Conservation (phyloP, 2,797 vertebrate genomes). For the Myiotriccus ornatus region DNA sequence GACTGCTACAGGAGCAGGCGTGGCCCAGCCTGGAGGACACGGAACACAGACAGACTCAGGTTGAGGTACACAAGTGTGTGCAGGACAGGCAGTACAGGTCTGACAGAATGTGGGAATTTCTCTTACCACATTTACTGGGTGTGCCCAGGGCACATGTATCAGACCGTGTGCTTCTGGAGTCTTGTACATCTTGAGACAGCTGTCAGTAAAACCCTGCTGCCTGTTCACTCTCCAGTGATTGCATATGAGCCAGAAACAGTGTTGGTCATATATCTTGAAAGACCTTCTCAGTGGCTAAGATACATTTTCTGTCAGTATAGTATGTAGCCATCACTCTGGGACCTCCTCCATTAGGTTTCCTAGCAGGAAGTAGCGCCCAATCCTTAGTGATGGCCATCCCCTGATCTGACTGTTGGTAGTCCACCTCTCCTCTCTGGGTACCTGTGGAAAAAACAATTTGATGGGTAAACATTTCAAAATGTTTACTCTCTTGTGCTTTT, state of each 20-base stretch:
- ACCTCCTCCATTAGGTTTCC: not conserved
- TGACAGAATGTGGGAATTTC: not conserved
- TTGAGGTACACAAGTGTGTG: fast-evolving
- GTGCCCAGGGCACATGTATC: not conserved
- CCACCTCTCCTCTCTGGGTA: not conserved
- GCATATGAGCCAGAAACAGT: fast-evolving
- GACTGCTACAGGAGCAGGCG: not conserved
- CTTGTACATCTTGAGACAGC: not conserved
- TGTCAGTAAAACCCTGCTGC: not conserved
- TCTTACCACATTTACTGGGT: not conserved
- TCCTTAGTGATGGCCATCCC: not conserved
- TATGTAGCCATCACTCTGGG: not conserved
- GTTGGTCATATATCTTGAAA: not conserved
- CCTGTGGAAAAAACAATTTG: not conserved
- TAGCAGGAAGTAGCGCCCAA: not conserved
- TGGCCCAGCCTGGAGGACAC: not conserved
- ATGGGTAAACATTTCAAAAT: not conserved
- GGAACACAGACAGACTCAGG: fast-evolving
- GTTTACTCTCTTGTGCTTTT: not conserved
- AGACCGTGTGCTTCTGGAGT: fast-evolving
- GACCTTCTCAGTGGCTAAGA: not conserved
- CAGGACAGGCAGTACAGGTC: not conserved
- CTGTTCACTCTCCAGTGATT: too few relatives aligned
- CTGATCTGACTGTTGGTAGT: not conserved
- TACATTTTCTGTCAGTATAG: not conserved